These are phyloP conservation scores for Cyprinodon diabolis DNA, from an alignment of 2,797 vertebrate species.

Conservation along the genomic window DNA sequence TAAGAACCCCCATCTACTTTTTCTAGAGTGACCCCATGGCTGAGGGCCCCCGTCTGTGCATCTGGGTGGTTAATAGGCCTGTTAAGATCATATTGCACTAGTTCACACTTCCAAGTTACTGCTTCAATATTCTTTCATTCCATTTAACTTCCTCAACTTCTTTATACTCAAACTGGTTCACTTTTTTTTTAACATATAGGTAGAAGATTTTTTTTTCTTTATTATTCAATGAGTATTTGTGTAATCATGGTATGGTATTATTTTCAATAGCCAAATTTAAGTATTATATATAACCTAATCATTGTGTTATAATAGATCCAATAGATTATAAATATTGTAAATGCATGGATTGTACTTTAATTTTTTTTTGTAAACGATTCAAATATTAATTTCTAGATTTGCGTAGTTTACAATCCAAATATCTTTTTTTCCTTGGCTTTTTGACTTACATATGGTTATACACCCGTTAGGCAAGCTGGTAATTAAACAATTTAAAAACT, in stretches of 20 bases:
- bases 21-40: constrained; percentile 46
- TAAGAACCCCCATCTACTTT: constrained; percentile 23
- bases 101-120: constrained; percentile 35
- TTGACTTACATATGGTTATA: too few species aligned
- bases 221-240: not conserved
- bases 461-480: too few species aligned
- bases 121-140: constrained; percentile 22
- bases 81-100: constrained; percentile 49
- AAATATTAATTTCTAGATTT: not conserved
- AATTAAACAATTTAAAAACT: not conserved
- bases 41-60: constrained; percentile 59
- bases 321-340: not conserved
- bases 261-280: not conserved
- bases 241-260: not conserved
- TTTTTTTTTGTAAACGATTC: not conserved
- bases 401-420: not conserved
- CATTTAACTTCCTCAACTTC: constrained; percentile 25
- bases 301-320: too few species aligned
- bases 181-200: not conserved
- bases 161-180: constrained; percentile 31
- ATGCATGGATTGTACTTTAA: not conserved
- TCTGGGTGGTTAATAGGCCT: constrained; percentile 48
- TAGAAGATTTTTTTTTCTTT: not conserved
- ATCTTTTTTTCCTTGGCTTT: not conserved
- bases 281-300: not conserved